A percentile compares a stretch with the other conserved stretches of the same genome.
These are phyloP conservation scores for Paratrypauchen microcephalus DNA, from an alignment of 2,797 vertebrate species.

Conservation along the genomic window DNA sequence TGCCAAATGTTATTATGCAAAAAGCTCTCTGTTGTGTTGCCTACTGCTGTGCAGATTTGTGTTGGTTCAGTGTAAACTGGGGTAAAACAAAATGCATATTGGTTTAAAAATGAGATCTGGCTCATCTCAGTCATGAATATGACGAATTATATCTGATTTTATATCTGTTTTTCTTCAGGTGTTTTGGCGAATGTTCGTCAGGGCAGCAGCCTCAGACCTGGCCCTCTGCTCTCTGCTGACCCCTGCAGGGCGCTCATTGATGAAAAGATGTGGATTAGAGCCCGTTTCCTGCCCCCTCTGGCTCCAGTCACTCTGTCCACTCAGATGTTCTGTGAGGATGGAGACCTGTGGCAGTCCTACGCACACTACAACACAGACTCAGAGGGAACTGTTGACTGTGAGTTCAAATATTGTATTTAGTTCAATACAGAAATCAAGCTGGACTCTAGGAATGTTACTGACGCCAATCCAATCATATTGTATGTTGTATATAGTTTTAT, in stretches of 20 bases:
- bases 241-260: constrained; percentile 65
- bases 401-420: constrained; percentile 27
- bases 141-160: too few species aligned
- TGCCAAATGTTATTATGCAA: too few species aligned
- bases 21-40: too few species aligned
- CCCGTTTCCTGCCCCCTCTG: constrained; percentile 52
- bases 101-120: too few species aligned
- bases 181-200: constrained; percentile 42
- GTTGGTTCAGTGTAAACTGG: too few species aligned
- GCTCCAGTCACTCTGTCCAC: constrained; percentile 59
- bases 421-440: too few species aligned
- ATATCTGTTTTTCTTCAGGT: constrained; percentile 15
- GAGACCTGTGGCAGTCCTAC: constrained; percentile 69
- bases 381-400: constrained; percentile 59
- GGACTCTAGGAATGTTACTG: too few species aligned
- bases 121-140: too few species aligned
- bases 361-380: constrained; percentile 62
- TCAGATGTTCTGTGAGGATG: constrained; percentile 65
- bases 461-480: too few species aligned
- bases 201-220: constrained; percentile 38
- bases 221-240: constrained; percentile 53
- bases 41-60: too few species aligned
- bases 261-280: constrained; percentile 59
- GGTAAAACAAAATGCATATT: too few species aligned
- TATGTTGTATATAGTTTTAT: too few species aligned